A percentile compares a stretch with the other conserved stretches of the same genome.
Evolutionary conservation across 2,113 vertebrate species (phyloP).

Genomic region (Oriolus oriolus): DNA sequence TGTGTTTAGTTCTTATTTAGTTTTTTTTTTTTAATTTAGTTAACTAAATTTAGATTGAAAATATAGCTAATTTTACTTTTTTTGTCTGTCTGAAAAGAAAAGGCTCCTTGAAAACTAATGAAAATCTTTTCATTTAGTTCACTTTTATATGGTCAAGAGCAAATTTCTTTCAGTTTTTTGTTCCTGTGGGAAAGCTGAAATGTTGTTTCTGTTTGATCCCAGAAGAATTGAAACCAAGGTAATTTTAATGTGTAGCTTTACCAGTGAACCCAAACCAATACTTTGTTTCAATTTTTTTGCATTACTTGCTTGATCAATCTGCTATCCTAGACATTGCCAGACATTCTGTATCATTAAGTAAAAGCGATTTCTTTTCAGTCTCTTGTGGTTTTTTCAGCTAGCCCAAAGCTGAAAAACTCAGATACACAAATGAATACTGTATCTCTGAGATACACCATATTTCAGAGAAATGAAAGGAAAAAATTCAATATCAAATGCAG

Average conservation of each 20-base stretch:
- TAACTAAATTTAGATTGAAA: neutral
- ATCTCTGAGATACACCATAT: neutral
- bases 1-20: neutral
- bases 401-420: neutral
- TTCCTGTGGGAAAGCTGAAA: neutral
- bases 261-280: neutral
- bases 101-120: rapidly evolving
- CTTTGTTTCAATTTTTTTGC: neutral
- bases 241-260: neutral
- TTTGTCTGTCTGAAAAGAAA: neutral
- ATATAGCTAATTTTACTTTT: neutral
- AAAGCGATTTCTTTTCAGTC: neutral
- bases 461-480: neutral
- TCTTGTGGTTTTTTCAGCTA: neutral
- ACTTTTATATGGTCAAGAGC: neutral
- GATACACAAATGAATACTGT: neutral
- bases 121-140: neutral
- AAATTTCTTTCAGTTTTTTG: neutral
- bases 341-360: neutral
- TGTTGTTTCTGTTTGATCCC: neutral
- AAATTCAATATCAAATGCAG: neutral
- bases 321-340: neutral
- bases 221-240: neutral
- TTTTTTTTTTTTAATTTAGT: neutral
- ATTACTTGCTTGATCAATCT: neutral